These are phyloP conservation scores for Narcine bancroftii DNA, from an alignment of 2,113 vertebrate species.

Conservation along the genomic window DNA sequence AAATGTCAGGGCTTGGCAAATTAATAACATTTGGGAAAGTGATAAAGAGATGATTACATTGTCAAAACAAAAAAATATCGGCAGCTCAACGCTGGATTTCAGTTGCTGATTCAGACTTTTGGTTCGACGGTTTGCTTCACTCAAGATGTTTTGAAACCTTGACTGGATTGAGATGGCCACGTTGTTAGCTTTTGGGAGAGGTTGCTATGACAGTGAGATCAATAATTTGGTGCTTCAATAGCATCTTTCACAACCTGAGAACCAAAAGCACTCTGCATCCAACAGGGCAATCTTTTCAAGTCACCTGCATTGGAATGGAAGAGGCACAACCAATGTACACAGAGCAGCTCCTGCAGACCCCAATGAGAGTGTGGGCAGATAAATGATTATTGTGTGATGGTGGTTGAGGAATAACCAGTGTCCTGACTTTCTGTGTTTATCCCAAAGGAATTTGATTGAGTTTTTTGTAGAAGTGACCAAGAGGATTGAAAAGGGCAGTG, in stretches of 20 bases:
- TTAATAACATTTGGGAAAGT: constrained; percentile 36
- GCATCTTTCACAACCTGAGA: background rate
- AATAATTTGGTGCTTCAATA: background rate
- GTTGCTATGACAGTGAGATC: background rate
- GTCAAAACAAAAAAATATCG: constrained; percentile 35
- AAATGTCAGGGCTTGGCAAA: constrained; percentile 34
- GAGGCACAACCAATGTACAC: background rate
- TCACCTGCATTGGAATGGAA: background rate
- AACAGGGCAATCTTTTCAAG: background rate
- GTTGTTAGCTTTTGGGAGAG: background rate
- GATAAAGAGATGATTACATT: constrained; percentile 37
- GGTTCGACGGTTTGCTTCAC: background rate
- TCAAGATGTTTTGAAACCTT: background rate
- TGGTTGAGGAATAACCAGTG: background rate
- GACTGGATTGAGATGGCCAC: background rate
- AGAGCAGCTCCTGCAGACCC: background rate
- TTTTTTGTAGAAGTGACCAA: too few species aligned
- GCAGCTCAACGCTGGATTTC: background rate
- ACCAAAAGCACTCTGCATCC: background rate
- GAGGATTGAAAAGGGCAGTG: too few species aligned
- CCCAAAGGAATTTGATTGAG: too few species aligned
- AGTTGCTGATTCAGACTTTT: background rate
- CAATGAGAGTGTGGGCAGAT: background rate
- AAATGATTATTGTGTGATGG: background rate
- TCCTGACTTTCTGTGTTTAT: background rate